Evolutionary conservation across 1,140 invertebrate genomes (phyloP).

Genomic region (Lepidurus apus): DNA sequence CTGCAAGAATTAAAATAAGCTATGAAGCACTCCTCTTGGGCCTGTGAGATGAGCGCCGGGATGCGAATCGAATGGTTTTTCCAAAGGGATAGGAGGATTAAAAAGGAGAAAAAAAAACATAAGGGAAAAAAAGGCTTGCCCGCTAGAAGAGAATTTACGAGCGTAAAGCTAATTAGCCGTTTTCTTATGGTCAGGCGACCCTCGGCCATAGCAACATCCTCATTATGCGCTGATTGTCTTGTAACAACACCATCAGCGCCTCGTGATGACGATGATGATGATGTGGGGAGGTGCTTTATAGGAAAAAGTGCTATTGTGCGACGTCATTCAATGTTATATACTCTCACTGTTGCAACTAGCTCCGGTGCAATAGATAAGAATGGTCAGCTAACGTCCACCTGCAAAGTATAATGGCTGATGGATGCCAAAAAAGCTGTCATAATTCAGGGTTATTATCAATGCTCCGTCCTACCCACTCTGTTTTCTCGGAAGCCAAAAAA

Average conservation of each 20-base stretch:
- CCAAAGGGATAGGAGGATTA: not conserved
- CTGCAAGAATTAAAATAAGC: not conserved
- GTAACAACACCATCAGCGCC: conserved; percentile 20
- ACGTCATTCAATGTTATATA: not conserved
- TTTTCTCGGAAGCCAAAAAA: not conserved
- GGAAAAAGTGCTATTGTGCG: not conserved
- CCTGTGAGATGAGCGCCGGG: not conserved
- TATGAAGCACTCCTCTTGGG: not conserved
- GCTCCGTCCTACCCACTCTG: not conserved
- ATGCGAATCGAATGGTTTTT: conserved; percentile 3
- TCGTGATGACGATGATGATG: conserved; percentile 1
- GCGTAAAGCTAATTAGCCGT: conserved; percentile 13
- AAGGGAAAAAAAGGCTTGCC: not conserved
- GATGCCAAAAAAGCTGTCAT: not conserved
- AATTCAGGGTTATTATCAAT: not conserved
- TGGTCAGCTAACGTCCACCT: not conserved
- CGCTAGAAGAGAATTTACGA: not conserved
- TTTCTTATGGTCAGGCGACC: conserved; percentile 21
- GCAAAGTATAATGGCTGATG: not conserved
- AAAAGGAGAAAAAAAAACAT: not conserved
- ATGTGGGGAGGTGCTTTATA: conserved; percentile 16
- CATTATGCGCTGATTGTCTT: conserved; percentile 22
- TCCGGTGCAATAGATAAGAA: not conserved
- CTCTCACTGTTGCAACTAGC: not conserved
- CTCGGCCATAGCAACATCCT: conserved; percentile 14